Conservation (phyloP, 2,113 vertebrate species). For the Brienomyrus brachyistius region DNA sequence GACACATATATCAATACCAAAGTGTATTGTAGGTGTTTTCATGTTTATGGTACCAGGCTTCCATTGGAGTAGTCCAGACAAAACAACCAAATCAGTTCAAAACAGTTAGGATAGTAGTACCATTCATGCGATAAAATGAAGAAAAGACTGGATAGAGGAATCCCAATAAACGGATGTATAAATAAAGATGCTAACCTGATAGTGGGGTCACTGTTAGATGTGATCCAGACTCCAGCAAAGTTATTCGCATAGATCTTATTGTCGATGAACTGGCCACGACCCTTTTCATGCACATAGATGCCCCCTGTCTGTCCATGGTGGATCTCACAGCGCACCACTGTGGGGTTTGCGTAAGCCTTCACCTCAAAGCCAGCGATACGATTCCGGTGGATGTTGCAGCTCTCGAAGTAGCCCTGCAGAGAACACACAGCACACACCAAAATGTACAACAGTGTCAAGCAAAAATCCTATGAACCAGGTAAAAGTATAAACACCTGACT, state of each 20-base stretch:
- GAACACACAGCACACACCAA: not conserved
- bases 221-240: constrained; percentile 99
- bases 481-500: not conserved
- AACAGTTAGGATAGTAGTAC: not conserved
- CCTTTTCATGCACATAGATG: constrained; percentile 98
- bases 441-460: not conserved
- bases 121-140: not conserved
- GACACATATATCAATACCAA: not conserved
- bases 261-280: constrained; percentile 96
- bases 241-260: constrained; percentile 99
- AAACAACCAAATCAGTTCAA: not conserved
- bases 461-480: not conserved
- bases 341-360: constrained; percentile 96
- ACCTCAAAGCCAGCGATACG: constrained; percentile 98
- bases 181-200: constrained; percentile 71
- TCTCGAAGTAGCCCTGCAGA: constrained; percentile 60
- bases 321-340: constrained; percentile 95
- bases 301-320: constrained; percentile 97
- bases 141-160: not conserved
- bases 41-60: not conserved
- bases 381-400: constrained; percentile 86
- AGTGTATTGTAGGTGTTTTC: not conserved
- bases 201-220: constrained; percentile 97
- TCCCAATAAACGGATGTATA: not conserved
- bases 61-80: not conserved